Conservation (phyloP, 2,888 invertebrate genomes). For the Eristalinus sepulchralis region DNA sequence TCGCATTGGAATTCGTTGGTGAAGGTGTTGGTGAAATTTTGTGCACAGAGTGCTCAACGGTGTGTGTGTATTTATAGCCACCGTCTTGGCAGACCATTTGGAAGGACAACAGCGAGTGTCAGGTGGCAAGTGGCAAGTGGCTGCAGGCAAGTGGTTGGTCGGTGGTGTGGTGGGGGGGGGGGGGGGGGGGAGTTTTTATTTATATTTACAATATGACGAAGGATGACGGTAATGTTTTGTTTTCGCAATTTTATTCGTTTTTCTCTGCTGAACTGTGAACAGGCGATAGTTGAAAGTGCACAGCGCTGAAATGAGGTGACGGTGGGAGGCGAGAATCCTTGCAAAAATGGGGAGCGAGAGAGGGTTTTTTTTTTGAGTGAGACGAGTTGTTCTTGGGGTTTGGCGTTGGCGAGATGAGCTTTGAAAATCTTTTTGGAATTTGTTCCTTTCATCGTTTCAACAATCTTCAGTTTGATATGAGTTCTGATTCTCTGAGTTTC, state of each 20-base stretch:
- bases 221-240: background rate
- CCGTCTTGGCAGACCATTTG: constrained; percentile 33
- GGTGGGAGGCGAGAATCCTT: background rate
- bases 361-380: no score
- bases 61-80: constrained; percentile 39
- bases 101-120: background rate
- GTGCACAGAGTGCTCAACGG: background rate
- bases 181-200: constrained; percentile 5
- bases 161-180: background rate
- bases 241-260: constrained; percentile 3
- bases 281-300: background rate
- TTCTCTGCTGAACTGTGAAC: constrained; percentile 23
- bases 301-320: no score
- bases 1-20: constrained; percentile 35
- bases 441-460: no score
- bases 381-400: no score
- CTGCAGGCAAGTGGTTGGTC: no score
- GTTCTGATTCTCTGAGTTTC: no score
- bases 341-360: no score
- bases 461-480: no score
- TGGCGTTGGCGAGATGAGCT: no score
- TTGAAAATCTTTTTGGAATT: no score
- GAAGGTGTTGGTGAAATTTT: constrained; percentile 39
- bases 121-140: background rate
- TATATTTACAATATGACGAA: constrained; percentile 18